A percentile compares a stretch with the other conserved stretches of the same genome.
Conservation (phyloP, 2,888 invertebrate species). For the Zootermopsis nevadensis region DNA sequence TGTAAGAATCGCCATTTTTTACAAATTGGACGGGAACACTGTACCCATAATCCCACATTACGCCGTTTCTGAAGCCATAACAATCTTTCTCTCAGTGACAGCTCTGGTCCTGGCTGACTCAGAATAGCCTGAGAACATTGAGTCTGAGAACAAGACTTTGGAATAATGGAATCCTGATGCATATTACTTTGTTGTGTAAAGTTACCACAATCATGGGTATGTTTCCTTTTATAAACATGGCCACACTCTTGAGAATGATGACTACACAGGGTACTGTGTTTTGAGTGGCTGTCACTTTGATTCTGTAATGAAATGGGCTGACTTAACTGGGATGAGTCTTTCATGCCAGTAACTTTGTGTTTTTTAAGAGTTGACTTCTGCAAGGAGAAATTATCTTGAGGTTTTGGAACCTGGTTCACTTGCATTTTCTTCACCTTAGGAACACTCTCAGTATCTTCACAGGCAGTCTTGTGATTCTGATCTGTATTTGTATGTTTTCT, state of each 20-base stretch:
- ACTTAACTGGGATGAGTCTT: not conserved
- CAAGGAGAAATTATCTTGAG: not conserved
- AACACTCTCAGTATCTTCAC: not conserved
- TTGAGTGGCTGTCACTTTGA: not conserved
- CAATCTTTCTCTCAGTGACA: constrained; percentile 54
- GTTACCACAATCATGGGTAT: not conserved
- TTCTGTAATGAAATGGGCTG: not conserved
- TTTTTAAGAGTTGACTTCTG: not conserved
- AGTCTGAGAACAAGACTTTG: not conserved
- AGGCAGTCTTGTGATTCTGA: not conserved
- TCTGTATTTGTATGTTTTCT: not conserved
- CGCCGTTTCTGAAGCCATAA: constrained; percentile 67
- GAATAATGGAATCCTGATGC: not conserved
- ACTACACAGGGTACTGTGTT: not conserved
- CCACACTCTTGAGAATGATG: not conserved
- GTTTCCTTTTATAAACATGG: constrained; percentile 12
- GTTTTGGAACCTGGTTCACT: too few relatives aligned
- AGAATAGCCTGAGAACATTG: not conserved
- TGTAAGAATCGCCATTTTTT: constrained; percentile 70
- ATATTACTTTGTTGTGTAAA: not conserved
- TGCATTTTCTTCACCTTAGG: not conserved
- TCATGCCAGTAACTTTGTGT: not conserved
- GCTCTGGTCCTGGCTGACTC: constrained; percentile 36
- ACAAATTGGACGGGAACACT: constrained; percentile 68
- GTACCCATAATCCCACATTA: constrained; percentile 66